Evolutionary conservation across 2,797 vertebrate species (phyloP).

Genomic region (Hippopotamyrus pictus): DNA sequence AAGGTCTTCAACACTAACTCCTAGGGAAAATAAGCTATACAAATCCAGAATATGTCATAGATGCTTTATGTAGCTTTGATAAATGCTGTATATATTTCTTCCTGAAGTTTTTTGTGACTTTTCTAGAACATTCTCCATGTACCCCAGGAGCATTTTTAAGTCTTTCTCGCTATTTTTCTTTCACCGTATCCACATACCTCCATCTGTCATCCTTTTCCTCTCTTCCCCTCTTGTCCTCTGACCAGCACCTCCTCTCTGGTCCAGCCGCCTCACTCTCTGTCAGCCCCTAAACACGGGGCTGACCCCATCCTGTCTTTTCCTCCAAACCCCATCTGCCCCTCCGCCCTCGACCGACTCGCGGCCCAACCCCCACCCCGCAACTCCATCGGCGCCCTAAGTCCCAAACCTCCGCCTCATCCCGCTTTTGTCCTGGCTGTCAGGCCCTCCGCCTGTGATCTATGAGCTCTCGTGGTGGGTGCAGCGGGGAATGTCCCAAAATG

Average conservation of each 20-base stretch:
- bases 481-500: neutral
- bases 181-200: neutral
- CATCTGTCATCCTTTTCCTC: neutral
- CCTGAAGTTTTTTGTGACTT: neutral
- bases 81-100: neutral
- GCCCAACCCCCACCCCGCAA: neutral
- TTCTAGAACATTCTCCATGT: neutral
- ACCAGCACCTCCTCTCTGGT: neutral
- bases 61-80: neutral
- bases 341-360: neutral
- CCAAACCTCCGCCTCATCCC: neutral
- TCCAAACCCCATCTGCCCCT: neutral
- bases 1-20: neutral
- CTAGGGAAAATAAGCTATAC: neutral
- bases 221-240: neutral
- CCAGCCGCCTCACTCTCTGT: neutral
- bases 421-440: conserved; percentile 12
- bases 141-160: neutral
- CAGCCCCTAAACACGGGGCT: neutral
- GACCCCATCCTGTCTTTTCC: neutral
- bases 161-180: neutral
- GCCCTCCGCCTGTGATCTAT: conserved; percentile 3
- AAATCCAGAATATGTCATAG: neutral
- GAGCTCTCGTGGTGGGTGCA: neutral
- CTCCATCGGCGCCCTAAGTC: neutral